These are phyloP conservation scores for Bellardia pandia DNA, from an alignment of 2,888 invertebrate genomes.

Conservation along the genomic window DNA sequence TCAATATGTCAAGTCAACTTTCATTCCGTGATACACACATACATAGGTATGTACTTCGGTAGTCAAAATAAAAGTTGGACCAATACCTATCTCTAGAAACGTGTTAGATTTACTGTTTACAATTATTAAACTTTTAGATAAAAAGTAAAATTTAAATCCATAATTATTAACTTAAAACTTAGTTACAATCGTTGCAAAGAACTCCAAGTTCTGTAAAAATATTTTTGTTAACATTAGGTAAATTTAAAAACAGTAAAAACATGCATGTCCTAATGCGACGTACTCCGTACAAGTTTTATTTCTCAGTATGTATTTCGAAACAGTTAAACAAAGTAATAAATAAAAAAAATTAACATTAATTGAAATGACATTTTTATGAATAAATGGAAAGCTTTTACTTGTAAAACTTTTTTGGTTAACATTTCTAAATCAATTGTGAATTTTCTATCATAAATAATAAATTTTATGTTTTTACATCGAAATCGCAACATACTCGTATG, in stretches of 20 bases:
- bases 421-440: conserved; percentile 1
- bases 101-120: too few relatives aligned
- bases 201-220: too few relatives aligned
- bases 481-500: background rate
- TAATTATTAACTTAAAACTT: too few relatives aligned
- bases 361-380: conserved; percentile 13
- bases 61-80: background rate
- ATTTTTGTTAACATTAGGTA: too few relatives aligned
- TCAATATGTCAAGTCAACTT: background rate
- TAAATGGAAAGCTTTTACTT: conserved; percentile 19
- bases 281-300: too few relatives aligned
- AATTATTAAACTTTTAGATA: too few relatives aligned
- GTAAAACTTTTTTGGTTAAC: background rate
- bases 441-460: conserved; percentile 2
- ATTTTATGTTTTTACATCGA: background rate
- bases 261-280: too few relatives aligned
- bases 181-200: too few relatives aligned
- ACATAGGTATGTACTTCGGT: background rate
- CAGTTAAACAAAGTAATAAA: background rate
- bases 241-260: too few relatives aligned
- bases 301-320: too few relatives aligned
- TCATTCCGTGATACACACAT: background rate
- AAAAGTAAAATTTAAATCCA: too few relatives aligned
- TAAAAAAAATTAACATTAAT: background rate
- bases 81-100: too few relatives aligned